Evolutionary conservation across 2,113 vertebrate genomes (phyloP).

Genomic region (Muntiacus muntjak): DNA sequence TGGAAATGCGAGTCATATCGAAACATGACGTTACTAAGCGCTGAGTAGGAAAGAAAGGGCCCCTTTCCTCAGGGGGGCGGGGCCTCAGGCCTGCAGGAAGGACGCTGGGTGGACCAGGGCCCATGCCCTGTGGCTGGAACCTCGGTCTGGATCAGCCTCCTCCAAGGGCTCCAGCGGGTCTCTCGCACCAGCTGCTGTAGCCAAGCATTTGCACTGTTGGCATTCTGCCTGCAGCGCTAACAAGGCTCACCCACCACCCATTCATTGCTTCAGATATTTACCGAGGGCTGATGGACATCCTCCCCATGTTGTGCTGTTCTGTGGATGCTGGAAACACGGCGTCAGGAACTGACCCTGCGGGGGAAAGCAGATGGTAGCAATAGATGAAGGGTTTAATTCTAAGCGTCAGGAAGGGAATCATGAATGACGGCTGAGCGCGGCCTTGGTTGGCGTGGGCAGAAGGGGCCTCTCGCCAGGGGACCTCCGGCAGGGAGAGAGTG

Average conservation of each 20-base stretch:
- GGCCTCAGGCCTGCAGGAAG: not conserved
- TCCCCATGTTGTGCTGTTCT: accelerated
- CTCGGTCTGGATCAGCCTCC: accelerated
- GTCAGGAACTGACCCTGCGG: accelerated
- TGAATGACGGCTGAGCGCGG: accelerated
- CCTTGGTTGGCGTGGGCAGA: accelerated
- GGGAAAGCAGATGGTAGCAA: accelerated
- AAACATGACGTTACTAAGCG: accelerated
- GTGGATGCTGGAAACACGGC: too few relatives aligned
- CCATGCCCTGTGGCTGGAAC: not conserved
- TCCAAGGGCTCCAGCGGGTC: accelerated
- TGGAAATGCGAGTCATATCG: not conserved
- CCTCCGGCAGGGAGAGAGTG: accelerated
- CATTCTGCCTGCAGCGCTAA: accelerated
- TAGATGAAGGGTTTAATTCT: accelerated
- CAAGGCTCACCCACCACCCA: accelerated
- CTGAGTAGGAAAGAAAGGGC: too few relatives aligned
- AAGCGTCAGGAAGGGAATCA: accelerated
- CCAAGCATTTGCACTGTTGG: not conserved
- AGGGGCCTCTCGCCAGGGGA: not conserved
- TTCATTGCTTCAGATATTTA: not conserved
- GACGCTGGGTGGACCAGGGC: not conserved
- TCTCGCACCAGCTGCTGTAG: not conserved
- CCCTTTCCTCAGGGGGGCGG: accelerated
- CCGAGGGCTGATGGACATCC: accelerated